phyloP scores from a whole-genome alignment of 2,888 invertebrate species.

The Polymixis flavicincta region DNA sequence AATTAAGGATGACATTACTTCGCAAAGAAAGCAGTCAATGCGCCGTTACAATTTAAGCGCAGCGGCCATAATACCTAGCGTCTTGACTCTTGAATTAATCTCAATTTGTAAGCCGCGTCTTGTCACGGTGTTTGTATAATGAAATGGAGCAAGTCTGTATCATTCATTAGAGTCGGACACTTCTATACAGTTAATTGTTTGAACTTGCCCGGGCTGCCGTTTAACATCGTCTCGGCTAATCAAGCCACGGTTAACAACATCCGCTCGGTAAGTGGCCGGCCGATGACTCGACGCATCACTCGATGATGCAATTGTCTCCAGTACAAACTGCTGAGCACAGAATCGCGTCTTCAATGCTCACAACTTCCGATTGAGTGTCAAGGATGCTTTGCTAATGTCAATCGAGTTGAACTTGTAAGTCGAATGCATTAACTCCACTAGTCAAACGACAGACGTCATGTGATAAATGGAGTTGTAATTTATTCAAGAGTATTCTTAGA shows the following conservation, averaged over 20 bases:
- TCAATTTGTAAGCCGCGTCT: constrained; percentile 87
- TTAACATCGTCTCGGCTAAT: constrained; percentile 89
- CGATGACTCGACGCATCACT: constrained; percentile 86
- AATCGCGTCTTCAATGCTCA: constrained; percentile 80
- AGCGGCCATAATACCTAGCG: constrained; percentile 74
- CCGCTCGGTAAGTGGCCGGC: constrained; percentile 86
- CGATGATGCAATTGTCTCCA: constrained; percentile 87
- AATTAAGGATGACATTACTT: constrained; percentile 53
- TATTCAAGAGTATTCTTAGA: constrained; percentile 56
- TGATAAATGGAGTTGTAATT: constrained; percentile 54
- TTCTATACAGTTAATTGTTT: constrained; percentile 90
- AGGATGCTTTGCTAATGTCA: constrained; percentile 81
- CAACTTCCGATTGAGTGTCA: constrained; percentile 89
- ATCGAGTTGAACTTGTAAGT: constrained; percentile 74
- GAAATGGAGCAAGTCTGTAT: constrained; percentile 86
- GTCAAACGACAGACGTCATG: constrained; percentile 47
- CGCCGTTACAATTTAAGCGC: constrained; percentile 53
- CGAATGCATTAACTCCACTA: constrained; percentile 63
- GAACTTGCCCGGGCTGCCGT: constrained; percentile 88
- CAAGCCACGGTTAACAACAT: constrained; percentile 89
- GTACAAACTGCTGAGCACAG: constrained; percentile 75
- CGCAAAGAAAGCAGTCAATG: constrained; percentile 46
- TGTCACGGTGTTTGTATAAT: constrained; percentile 90
- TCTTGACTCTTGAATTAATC: constrained; percentile 88
- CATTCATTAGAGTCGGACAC: constrained; percentile 90